Base-by-base conservation (phyloP, 2,888 invertebrate genomes). In the Adelognathus sp. region DNA sequence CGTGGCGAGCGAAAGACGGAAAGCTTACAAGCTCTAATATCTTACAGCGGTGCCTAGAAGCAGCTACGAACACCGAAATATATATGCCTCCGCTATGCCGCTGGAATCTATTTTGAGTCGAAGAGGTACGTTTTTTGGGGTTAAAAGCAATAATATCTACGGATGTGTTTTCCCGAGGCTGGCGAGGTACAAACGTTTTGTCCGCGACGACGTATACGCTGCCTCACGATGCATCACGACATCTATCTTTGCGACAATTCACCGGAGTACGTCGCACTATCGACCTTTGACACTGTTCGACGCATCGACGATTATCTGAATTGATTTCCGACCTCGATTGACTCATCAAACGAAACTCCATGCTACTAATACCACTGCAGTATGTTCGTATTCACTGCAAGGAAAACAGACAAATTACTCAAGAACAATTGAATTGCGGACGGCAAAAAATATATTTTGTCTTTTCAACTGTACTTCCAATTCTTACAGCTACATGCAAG, bases 81-180 rank as follows among this genome's bases (percentile, higher is more conserved):
- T 60, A 27, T 39, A 52, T 31, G 50, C 50, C 21, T 11, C 21
- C 18, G 52, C 61, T 61, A n/a, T n/a, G n/a, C 29, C 16, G 41
- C 66, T 66, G 29, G 60, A 66, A 54, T 71, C 79, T 79, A 79
- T 79, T 79, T 75, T 44, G 54, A 75, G 79, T 75, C 71, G 39
- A 70, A 75, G 74, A 74, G 74, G 29, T 60, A 54, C 27, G 54
- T 71, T 75, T 75, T 72, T 66, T 71, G 58, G 71, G 41, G 71
- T 71, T 67, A 36, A 71, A 67, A 71, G 71, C 58, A 79, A 75
- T 67, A 67, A 72, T 71, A 71, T 75, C 56, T 46, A 52, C 44
- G 52, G 31, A 4, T 24, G 70, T 16, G 50, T 33, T 41, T 39
- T 67, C 44, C 16, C 31, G 27, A 46, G 27, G 33, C 39, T 33